These are phyloP conservation scores for Busseola fusca DNA, from an alignment of 2,888 invertebrate genomes.

Conservation along the genomic window DNA sequence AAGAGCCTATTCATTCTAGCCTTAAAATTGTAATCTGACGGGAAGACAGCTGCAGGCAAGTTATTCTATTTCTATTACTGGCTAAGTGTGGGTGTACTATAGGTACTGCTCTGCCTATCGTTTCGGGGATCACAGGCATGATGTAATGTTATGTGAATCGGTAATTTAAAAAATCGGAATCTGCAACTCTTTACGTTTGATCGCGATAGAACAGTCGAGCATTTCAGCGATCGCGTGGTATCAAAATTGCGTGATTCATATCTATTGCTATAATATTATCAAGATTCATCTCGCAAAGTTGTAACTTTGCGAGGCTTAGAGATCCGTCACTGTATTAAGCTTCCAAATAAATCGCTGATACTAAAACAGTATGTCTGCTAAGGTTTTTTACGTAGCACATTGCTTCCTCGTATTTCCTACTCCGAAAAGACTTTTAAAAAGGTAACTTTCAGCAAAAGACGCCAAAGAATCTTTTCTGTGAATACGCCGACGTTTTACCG, in stretches of 20 bases:
- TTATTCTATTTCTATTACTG: too few species aligned
- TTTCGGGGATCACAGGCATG: neutral
- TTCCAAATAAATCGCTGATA: neutral
- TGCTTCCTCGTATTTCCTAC: conserved; percentile 45
- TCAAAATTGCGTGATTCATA: neutral
- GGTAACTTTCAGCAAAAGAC: conserved; percentile 54
- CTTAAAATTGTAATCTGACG: too few species aligned
- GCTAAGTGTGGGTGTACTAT: too few species aligned
- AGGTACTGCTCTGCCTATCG: too few species aligned
- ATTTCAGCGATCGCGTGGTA: neutral
- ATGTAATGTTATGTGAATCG: neutral
- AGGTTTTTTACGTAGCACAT: conserved; percentile 24
- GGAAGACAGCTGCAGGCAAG: too few species aligned
- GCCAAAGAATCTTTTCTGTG: conserved; percentile 45
- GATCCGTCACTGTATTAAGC: neutral
- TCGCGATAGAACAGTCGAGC: neutral
- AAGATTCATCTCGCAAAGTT: neutral
- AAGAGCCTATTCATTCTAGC: too few species aligned
- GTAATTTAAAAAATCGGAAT: neutral
- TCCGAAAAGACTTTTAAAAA: conserved; percentile 51
- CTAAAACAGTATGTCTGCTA: conserved; percentile 16
- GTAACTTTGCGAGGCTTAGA: too few species aligned
- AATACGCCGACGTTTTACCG: conserved; percentile 59
- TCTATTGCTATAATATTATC: neutral
- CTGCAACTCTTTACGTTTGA: neutral